Base-by-base conservation (phyloP, 2,113 vertebrate genomes). In the Calypte anna region DNA sequence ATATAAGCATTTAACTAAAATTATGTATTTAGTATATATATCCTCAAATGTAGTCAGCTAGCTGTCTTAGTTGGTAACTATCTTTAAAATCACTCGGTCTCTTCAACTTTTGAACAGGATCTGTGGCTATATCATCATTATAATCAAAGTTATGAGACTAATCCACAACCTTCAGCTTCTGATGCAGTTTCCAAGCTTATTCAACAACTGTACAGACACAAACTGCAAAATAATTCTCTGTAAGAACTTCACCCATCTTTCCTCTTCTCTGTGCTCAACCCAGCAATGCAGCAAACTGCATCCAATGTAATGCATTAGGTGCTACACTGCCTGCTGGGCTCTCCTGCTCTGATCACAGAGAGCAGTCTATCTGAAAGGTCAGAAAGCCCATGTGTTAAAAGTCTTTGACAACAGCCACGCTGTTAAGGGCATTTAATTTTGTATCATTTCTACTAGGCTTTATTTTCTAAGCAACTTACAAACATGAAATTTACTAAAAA, bases 241-340 rank as follows among this genome's bases (percentile, higher is more conserved):
- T 7, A 50, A 80, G 4, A 82, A 76, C 27, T 31, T 25, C 11
- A 44, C 14, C 27, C 6, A 12, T 74, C 63, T 64, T 17, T 7
- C 21, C 18, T 59, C 36, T 54, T 75, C 53, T n/a, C 24, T 53
- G 9, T 54, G 38, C 33, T 28, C 23, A 40, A 21, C 10, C 7
- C 51, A 59, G 13, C 28, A 58, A 69, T 16, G 25, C 3, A 51
- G 14, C 5, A 58, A 81, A 66, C 24, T 14, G 54, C 13, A 46
- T 15, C 7, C 16, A 21, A 6, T 1, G 8, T 21, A n/a, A 46
- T 0, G 2, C 9, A 36, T 8, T 12, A 59, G 15, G 11, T 28
- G 21, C 14, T 13, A 4, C 1, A 0, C 20, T 38, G 51, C 9
- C 20, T 68, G 44, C 23, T 40, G 8, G 31, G 23, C 70, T 40